Conservation (phyloP, 2,888 invertebrate genomes). For the Sympetrum striolatum region DNA sequence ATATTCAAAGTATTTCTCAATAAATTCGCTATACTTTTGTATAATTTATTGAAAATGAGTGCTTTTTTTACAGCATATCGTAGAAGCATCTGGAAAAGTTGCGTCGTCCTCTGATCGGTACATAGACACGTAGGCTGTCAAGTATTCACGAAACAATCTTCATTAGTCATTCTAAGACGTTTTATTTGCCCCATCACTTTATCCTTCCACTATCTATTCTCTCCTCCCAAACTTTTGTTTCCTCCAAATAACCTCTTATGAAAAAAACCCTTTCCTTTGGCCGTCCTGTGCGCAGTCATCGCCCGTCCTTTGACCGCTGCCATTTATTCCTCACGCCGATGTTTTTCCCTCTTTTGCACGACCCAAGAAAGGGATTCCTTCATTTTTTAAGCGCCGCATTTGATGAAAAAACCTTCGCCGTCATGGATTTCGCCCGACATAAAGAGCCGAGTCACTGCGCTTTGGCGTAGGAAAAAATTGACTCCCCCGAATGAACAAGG, state of each 20-base stretch:
- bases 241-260: not conserved
- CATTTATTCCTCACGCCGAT: not conserved
- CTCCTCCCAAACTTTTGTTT: not conserved
- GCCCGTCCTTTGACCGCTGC: not conserved
- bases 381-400: not conserved
- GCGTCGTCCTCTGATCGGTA: too few relatives aligned
- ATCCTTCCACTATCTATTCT: not conserved
- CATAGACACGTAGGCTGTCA: too few relatives aligned
- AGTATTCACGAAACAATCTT: too few relatives aligned
- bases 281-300: not conserved
- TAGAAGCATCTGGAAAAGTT: too few relatives aligned
- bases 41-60: too few relatives aligned
- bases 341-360: not conserved
- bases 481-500: not conserved
- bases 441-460: not conserved
- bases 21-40: too few relatives aligned
- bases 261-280: not conserved
- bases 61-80: too few relatives aligned
- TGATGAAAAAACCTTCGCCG: not conserved
- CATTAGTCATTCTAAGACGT: too few relatives aligned
- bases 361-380: not conserved
- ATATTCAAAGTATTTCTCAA: too few relatives aligned
- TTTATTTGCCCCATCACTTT: too few relatives aligned
- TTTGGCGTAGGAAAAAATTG: not conserved
- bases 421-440: not conserved